A percentile compares a stretch with the other conserved stretches of the same genome.
Conservation (phyloP, 1,140 invertebrate species). For the Aphidius ervi region DNA sequence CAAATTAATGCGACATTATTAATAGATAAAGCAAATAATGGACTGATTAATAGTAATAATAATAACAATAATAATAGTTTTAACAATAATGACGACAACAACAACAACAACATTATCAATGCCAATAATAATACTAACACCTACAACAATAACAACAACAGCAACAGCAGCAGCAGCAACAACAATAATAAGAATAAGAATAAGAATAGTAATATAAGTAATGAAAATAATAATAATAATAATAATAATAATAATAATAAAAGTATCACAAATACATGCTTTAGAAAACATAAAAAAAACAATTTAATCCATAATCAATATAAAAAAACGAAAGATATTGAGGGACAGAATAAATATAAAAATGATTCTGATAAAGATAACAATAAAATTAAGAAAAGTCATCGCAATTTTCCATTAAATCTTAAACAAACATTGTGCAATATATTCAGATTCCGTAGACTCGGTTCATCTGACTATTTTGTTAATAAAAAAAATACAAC, state of each 20-base stretch:
- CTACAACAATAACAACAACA: too few species aligned
- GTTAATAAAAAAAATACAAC: constrained; percentile 48
- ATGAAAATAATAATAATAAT: constrained; percentile 46
- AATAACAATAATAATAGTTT: constrained; percentile 56
- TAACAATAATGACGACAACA: constrained; percentile 32
- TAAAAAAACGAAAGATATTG: constrained; percentile 61
- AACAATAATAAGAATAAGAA: too few species aligned
- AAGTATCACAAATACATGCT: too few species aligned
- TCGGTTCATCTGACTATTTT: constrained; percentile 53
- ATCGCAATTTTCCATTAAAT: constrained; percentile 63
- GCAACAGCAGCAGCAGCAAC: constrained; percentile 54
- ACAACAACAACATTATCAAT: too few species aligned
- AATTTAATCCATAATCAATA: constrained; percentile 58
- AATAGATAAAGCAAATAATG: constrained; percentile 49
- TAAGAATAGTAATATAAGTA: constrained; percentile 41
- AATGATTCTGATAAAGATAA: constrained; percentile 43
- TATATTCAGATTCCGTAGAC: constrained; percentile 69
- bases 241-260: constrained; percentile 54
- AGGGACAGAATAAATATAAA: constrained; percentile 32
- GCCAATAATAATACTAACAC: constrained; percentile 49
- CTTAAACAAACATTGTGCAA: constrained; percentile 83
- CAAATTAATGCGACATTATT: constrained; percentile 49
- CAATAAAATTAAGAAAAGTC: constrained; percentile 61
- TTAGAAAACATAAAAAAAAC: constrained; percentile 60
- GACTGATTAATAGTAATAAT: constrained; percentile 45